Conservation (phyloP, 2,113 vertebrate genomes). For the Trichomycterus rosablanca region DNA sequence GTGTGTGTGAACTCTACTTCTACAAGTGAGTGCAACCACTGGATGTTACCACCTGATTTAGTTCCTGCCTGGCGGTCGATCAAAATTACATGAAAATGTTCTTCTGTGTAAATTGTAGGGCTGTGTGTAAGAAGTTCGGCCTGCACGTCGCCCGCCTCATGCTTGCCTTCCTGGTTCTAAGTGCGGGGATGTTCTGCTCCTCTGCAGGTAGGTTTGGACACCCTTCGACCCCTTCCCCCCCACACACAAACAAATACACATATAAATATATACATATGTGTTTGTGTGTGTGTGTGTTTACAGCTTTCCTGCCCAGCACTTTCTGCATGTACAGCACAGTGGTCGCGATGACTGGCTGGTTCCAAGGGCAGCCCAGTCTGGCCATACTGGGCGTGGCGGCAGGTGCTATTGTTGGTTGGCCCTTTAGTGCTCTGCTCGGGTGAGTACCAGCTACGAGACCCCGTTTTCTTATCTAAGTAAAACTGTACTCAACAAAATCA, state of each 20-base stretch:
- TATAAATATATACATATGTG: background rate
- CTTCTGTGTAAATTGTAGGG: conserved; percentile 64
- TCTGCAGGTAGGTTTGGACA: conserved; percentile 77
- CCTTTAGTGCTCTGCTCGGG: conserved; percentile 90
- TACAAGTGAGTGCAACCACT: conserved; percentile 99
- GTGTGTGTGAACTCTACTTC: conserved; percentile 95
- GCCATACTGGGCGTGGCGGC: conserved; percentile 86
- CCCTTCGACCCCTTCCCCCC: too few relatives aligned
- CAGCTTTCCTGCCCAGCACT: conserved; percentile 92
- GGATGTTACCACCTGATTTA: background rate
- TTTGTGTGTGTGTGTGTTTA: conserved; percentile 1
- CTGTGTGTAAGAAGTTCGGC: conserved; percentile 96
- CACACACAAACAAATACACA: too few relatives aligned
- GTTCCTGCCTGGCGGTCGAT: background rate
- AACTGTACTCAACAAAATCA: too few relatives aligned
- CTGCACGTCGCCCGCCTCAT: conserved; percentile 92
- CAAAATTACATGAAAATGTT: background rate
- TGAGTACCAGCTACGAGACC: conserved; percentile 56
- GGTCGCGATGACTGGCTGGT: conserved; percentile 95
- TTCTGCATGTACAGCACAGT: conserved; percentile 96
- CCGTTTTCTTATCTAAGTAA: too few relatives aligned
- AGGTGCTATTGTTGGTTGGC: conserved; percentile 88
- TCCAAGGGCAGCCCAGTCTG: conserved; percentile 81
- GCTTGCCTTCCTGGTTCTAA: conserved; percentile 91
- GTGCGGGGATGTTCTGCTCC: conserved; percentile 95